Evolutionary conservation across 2,888 invertebrate genomes (phyloP).

Genomic region (Listrodromus nycthemerus): DNA sequence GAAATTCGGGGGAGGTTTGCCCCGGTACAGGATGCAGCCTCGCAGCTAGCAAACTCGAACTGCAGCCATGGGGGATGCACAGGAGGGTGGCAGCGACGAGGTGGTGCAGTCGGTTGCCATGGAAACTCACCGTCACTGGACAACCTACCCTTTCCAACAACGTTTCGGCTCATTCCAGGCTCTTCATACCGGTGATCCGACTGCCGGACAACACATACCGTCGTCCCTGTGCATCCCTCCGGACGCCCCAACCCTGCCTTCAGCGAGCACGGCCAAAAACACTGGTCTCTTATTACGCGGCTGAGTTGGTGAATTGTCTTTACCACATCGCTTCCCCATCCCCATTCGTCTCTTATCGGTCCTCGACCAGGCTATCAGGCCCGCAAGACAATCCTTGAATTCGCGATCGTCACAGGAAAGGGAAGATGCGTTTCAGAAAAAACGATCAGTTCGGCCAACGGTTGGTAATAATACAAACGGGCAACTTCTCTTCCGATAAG

Average conservation of each 20-base stretch:
- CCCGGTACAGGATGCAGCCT: conserved; percentile 72
- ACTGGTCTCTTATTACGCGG: conserved; percentile 82
- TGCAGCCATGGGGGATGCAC: conserved; percentile 81
- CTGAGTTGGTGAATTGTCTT: conserved; percentile 82
- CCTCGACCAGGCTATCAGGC: conserved; percentile 27
- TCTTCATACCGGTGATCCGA: conserved; percentile 80
- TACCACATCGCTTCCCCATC: conserved; percentile 45
- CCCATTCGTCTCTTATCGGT: conserved; percentile 43
- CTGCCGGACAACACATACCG: conserved; percentile 79
- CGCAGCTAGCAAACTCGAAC: conserved; percentile 73
- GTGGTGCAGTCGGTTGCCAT: conserved; percentile 83
- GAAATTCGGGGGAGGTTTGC: conserved; percentile 78
- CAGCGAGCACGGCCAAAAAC: conserved; percentile 79
- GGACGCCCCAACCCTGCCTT: background rate
- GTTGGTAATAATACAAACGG: background rate
- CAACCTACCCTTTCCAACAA: conserved; percentile 77
- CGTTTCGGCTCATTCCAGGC: conserved; percentile 69
- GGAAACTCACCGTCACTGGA: conserved; percentile 83
- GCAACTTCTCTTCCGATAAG: background rate
- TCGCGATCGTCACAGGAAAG: background rate
- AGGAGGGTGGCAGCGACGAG: conserved; percentile 76
- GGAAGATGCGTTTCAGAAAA: background rate
- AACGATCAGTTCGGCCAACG: background rate
- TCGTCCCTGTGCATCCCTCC: conserved; percentile 69
- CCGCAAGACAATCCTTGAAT: background rate